Evolutionary conservation across 92 coral and sea anemone species (phyloP), one percentile per base, ranked within the genome.

Genomic region (Palythoa grandiflora): DNA sequence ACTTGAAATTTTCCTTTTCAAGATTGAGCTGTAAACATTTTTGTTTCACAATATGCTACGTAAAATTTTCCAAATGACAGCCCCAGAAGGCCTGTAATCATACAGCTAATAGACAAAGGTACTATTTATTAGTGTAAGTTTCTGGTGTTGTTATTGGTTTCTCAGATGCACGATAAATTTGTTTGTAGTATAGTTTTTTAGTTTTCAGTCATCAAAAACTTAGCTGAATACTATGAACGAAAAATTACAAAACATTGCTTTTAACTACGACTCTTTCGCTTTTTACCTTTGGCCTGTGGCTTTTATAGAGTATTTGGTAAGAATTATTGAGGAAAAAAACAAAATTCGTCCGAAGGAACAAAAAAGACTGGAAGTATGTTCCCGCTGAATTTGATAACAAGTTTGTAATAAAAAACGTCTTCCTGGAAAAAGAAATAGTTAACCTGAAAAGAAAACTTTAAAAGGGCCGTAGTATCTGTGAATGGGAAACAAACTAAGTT

Each of bases 351-450:
- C 2, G 37, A 28, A 1, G 77, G 8, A 36, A 13, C 1, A 36
- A 38, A 39, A 50, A 51, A 72, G 77, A 72, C 37, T 38, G 77
- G 77, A 70, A 72, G 50, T 72, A 72, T 17, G 77, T 72, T 17
- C 77, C 77, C 19, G 73, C 73, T 10, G 39, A 19, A 9, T 68
- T 19, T 68, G 1, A 36, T 36, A 68, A 16, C 13, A 3, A 1
- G 73, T 68, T 12, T 54, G 14, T 7, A 54, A 0, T 1, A 8
- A 14, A 54, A 14, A 14, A 54, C 9, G 9, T 54, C 14, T 28
- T 28, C 10, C 0, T 8, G 14, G 28, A 28, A 28, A n/a, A n/a
- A n/a, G n/a, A n/a, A n/a, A n/a, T n/a, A n/a, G n/a, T n/a, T n/a
- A n/a, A n/a, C n/a, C n/a, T n/a, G n/a, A n/a, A n/a, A 28, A 28